Base-by-base conservation (phyloP, 2,888 invertebrate species). In the Hartigia nigra region DNA sequence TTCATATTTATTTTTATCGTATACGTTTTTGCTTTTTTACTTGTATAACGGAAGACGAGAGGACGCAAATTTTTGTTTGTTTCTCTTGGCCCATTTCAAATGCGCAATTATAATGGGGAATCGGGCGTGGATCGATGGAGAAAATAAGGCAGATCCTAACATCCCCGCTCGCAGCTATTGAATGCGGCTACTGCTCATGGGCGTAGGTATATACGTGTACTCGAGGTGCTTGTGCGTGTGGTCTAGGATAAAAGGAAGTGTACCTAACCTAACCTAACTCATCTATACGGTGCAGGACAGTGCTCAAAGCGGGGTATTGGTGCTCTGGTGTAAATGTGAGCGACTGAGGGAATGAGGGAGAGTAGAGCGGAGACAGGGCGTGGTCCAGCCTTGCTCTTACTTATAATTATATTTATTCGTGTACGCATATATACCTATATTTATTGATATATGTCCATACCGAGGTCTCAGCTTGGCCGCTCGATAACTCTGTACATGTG, bases 331-430 rank as follows among this genome's bases (percentile, higher is more conserved):
- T 23, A 55, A 79, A 79, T 79, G 82, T 76, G 78, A 74, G 79
- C 69, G 81, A 79, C 78, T 79, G 80, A 81, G 81, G 81, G 85
- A 85, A 83, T 86, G 86, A 87, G 83, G 87, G 88, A 88, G 87
- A 88, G 87, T 82, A 86, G 84, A 88, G 83, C 86, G 88, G 89
- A 88, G 89, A 91, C 91, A 90, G 91, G 91, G 91, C 91, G 91
- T 91, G 91, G 91, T 89, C 89, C 91, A 90, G 88, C 89, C 89
- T 90, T 89, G 90, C 89, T 89, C 89, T 87, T 87, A 89, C 88
- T 90, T 89, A 87, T 90, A 89, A 90, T 90, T 90, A 90, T 88
- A 89, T 87, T 89, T 89, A 89, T 89, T 88, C 88, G 82, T 81
- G 83, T 74, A 76, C 69, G 31, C 11, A n/a, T 81, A 83, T 82